Evolutionary conservation across 1,140 invertebrate species (phyloP), one percentile per base, ranked within the genome.

Genomic region (Fopius arisanus): DNA sequence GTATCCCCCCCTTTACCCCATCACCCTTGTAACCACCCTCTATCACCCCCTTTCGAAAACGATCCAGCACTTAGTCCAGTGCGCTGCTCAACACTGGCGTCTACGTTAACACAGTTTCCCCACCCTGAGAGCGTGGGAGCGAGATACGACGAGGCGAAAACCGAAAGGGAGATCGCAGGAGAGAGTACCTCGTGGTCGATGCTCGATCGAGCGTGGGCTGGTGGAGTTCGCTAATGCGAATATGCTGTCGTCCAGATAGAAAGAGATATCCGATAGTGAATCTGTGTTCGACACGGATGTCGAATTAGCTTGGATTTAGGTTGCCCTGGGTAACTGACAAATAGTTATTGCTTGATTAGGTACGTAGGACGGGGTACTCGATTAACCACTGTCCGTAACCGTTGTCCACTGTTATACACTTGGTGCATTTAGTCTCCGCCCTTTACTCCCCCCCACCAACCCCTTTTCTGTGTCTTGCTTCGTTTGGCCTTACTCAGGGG

Each of bases 261-360:
- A 87, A 88, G 86, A 88, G 87, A 88, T 88, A 88, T 79, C 81
- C 82, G 87, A 88, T 88, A 88, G 85, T 81, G 82, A 88, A 88
- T 88, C 86, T 86, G 86, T 87, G 87, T 88, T 82, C 86, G 86
- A 88, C 87, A 88, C 83, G 86, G 87, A 87, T 88, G 86, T 88
- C 87, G 86, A 88, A 88, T 88, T 88, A 88, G 87, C 87, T 87
- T 86, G 87, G 84, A 88, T 88, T 88, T 88, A 87, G 87, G 84
- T 87, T 88, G 86, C 85, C 84, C 82, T 6, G 83, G 83, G 83
- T 82, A 86, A 86, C 86, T 88, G 87, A 88, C 87, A 88, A 88
- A 88, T 88, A 88, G 86, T 88, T 88, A 88, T 88, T 88, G 85
- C 87, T 87, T 87, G 87, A 88, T 88, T 88, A 88, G 85, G 84